These are phyloP conservation scores for Danionella dracula DNA, from an alignment of 2,797 vertebrate genomes.

Conservation along the genomic window DNA sequence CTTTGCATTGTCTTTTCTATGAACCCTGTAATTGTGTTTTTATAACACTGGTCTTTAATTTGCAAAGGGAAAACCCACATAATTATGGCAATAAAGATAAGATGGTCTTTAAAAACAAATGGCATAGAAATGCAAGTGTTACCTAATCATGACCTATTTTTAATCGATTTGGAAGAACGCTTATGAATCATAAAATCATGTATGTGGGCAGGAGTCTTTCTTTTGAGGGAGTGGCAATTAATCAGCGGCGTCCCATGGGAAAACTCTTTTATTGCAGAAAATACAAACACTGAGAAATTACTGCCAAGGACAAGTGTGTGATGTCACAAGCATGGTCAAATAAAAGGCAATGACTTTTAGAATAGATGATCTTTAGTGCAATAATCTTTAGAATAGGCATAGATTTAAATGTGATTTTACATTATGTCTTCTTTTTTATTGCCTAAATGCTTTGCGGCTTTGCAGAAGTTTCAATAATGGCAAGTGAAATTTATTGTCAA, in stretches of 20 bases:
- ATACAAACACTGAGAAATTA: not conserved
- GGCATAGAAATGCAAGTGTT: not conserved
- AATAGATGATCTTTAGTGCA: no score
- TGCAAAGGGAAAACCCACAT: not conserved
- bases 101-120: not conserved
- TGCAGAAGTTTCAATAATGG: no score
- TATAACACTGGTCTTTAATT: not conserved
- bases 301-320: not conserved
- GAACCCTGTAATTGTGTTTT: no score
- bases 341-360: not conserved
- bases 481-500: no score
- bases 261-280: constrained; percentile 4
- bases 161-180: no score
- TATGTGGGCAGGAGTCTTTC: not conserved
- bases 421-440: no score
- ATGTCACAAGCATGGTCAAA: not conserved
- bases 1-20: no score
- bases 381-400: no score
- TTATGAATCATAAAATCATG: not conserved
- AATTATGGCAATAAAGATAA: constrained; percentile 4
- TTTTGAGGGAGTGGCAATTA: not conserved
- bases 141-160: not conserved
- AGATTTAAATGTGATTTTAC: no score
- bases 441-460: no score
- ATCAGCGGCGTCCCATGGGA: not conserved